These are phyloP conservation scores for Tachystola acroxantha DNA, from an alignment of 2,888 invertebrate genomes.

Conservation along the genomic window DNA sequence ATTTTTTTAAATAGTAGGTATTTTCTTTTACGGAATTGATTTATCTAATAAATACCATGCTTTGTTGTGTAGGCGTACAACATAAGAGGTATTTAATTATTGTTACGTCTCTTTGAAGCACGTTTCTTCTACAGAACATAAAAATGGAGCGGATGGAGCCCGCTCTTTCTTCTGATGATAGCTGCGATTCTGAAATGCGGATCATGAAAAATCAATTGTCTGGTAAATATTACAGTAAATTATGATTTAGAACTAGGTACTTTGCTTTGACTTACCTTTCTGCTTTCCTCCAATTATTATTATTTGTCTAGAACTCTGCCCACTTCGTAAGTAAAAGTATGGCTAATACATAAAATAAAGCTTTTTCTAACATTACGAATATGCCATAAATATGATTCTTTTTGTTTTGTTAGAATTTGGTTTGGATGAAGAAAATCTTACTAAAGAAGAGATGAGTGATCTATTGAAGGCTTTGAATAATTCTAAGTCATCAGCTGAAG, in stretches of 20 bases:
- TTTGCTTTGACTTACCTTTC: background rate
- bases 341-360: too few relatives aligned
- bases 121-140: background rate
- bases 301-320: background rate
- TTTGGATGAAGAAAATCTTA: constrained; percentile 62
- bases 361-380: too few relatives aligned
- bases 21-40: too few relatives aligned
- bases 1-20: too few relatives aligned
- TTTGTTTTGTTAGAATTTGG: constrained; percentile 54
- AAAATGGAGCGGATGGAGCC: too few relatives aligned
- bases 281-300: background rate
- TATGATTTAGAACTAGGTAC: too few relatives aligned
- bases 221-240: constrained; percentile 33
- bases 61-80: too few relatives aligned
- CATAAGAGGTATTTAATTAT: too few relatives aligned
- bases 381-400: too few relatives aligned
- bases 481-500: constrained; percentile 55
- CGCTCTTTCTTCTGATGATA: constrained; percentile 56
- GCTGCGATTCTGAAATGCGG: constrained; percentile 61
- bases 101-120: too few relatives aligned
- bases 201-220: constrained; percentile 56
- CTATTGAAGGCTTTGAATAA: constrained; percentile 61
- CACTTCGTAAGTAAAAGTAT: too few relatives aligned
- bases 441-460: constrained; percentile 68
- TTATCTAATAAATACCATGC: too few relatives aligned